Percentiles rank a stretch among this genome's conserved stretches.
Evolutionary conservation across 2,113 vertebrate genomes (phyloP).

Genomic region (Galemys pyrenaicus): DNA sequence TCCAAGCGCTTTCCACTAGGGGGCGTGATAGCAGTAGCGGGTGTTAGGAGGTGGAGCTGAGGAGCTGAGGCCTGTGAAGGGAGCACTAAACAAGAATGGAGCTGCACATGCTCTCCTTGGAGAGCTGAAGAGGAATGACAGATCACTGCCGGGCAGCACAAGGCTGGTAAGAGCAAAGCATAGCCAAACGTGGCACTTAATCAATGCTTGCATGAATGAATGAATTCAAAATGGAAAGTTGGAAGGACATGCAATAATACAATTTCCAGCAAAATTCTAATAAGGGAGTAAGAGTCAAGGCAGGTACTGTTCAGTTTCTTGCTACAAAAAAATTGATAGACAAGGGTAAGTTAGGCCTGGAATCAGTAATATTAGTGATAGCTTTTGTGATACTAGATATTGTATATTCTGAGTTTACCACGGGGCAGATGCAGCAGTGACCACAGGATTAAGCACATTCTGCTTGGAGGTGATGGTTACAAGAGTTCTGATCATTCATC

Average conservation of each 20-base stretch:
- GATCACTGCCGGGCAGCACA: not conserved
- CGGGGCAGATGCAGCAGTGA: not conserved
- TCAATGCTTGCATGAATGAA: not conserved
- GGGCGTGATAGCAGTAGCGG: too few relatives aligned
- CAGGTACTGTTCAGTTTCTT: not conserved
- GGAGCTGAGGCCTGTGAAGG: not conserved
- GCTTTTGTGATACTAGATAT: not conserved
- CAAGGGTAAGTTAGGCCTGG: not conserved
- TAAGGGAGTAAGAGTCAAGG: not conserved
- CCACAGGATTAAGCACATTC: not conserved
- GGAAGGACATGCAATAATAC: not conserved
- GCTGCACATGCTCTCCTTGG: not conserved
- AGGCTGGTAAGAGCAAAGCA: not conserved
- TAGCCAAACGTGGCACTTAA: not conserved
- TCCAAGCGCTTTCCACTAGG: not conserved
- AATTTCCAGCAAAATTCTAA: not conserved
- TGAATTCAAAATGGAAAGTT: not conserved
- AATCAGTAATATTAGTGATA: not conserved
- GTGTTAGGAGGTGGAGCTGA: not conserved
- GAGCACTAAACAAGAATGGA: not conserved
- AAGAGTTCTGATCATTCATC: not conserved
- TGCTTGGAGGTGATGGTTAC: not conserved
- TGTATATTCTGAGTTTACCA: not conserved
- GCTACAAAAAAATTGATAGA: not conserved
- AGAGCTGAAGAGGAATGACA: accelerated